Evolutionary conservation across 2,797 vertebrate genomes (phyloP), one percentile per base, ranked within the genome.

Genomic region (Rhinoraja longicauda): DNA sequence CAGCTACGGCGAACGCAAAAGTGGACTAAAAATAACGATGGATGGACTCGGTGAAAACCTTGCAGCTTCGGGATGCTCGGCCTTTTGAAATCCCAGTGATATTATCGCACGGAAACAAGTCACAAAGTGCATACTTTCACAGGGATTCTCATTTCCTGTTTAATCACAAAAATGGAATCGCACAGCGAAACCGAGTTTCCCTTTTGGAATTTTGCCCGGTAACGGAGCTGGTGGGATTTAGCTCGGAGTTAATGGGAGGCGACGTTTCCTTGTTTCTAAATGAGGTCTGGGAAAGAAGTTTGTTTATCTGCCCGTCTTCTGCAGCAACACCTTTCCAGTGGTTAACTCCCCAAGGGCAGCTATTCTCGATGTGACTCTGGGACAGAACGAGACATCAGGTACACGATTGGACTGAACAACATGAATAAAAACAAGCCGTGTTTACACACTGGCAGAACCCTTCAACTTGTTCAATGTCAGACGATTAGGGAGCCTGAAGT

Each of bases 141-240:
- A 72, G 90, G 53, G 67, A 92, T 53, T 53, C 90, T 92, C 90
- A 73, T 92, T 92, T 92, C 90, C 90, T 92, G 90, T 73, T 75
- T 75, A 92, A 75, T 53, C 70, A 92, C 9, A 92, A 73, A 92
- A 73, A 73, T 92, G 90, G 90, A 73, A 92, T 73, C 90, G 75
- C 36, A 92, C 26, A 67, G 90, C 39, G 72, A 73, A 91, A 91
- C 90, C 36, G 12, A 91, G 90, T 73, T 92, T 92, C 90, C 90
- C 70, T 72, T 92, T 92, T 73, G 90, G 90, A 53, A 15, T 45
- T 53, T 72, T 73, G 90, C 90, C 90, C 73, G 53, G 70, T 29
- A 92, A 45, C 45, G 39, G 70, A 92, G 75, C 45, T 17, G 90
- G 17, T 67, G 84, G 70, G 36, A 53, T 92, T 92, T 73, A 29